Evolutionary conservation across 2,888 invertebrate genomes (phyloP).

Genomic region (Rotaria socialis): DNA sequence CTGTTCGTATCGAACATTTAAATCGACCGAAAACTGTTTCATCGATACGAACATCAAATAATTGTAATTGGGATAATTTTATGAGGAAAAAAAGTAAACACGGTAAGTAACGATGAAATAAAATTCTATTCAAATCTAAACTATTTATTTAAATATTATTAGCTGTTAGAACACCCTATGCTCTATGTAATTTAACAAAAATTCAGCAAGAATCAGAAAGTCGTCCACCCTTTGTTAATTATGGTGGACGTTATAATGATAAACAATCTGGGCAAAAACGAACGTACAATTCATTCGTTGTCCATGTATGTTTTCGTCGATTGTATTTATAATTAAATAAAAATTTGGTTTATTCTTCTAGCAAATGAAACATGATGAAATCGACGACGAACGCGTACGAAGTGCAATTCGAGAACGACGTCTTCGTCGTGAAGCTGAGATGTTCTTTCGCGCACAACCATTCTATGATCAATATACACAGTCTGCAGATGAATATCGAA

Average conservation of each 20-base stretch:
- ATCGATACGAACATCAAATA: background rate
- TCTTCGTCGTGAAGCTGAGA: background rate
- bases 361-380: background rate
- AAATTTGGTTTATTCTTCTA: background rate
- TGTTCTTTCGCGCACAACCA: background rate
- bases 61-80: constrained; percentile 10
- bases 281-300: background rate
- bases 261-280: background rate
- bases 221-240: background rate
- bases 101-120: background rate
- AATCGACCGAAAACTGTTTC: background rate
- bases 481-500: too few relatives aligned
- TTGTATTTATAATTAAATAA: too few relatives aligned
- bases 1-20: background rate
- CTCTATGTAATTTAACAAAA: background rate
- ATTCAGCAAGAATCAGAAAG: background rate
- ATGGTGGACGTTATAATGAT: background rate
- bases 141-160: background rate
- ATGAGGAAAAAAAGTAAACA: background rate
- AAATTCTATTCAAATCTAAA: background rate
- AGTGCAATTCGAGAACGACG: background rate
- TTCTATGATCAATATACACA: too few relatives aligned
- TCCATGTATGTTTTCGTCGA: background rate
- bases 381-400: background rate
- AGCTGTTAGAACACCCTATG: background rate